Base-by-base conservation (phyloP, 2,888 invertebrate species). In the Drosophila subsilvestris region DNA sequence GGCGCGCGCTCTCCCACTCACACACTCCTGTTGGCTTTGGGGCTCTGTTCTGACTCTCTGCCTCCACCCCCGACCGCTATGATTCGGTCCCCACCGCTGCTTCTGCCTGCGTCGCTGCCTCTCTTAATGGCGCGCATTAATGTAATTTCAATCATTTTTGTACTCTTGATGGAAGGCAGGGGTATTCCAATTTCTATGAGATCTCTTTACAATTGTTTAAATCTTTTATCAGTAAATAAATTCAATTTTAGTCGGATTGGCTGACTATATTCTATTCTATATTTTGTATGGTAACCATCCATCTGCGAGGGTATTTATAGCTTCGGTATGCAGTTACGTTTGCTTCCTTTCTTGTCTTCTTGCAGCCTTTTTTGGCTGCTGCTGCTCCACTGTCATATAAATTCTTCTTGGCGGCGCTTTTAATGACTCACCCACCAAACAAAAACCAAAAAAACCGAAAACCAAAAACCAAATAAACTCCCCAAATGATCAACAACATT, bases 311-410 rank as follows among this genome's bases (percentile, higher is more conserved):
- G 37, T 37, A 37, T 14, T 14, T 37, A 6, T n/a, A 7, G 37
- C 14, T 14, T 14, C 14, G 37, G 6, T 14, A 1, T 3, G 14
- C 14, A 14, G 4, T 25, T 4, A 14, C 14, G 2, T 14, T 37
- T 14, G 14, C 37, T 37, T 14, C 37, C 37, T 6, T 37, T 37
- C 37, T 37, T 1, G 37, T 37, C n/a, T 14, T n/a, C 73, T 63
- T 70, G n/a, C n/a, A n/a, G n/a, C 85, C 85, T 67, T 86, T 78
- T 88, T 86, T 74, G 86, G 87, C 57, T 61, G 74, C 59, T 22
- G 65, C 53, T 67, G 79, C 79, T 29, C 20, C 53, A 76, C 84
- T 86, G 88, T 84, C 83, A 87, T 59, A 88, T 84, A 81, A 84
- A 88, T 87, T 76, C 69, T 48, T 66, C 68, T 63, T 76, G 78